Evolutionary conservation across 2,113 vertebrate species (phyloP).

Genomic region (Chloebia gouldiae): DNA sequence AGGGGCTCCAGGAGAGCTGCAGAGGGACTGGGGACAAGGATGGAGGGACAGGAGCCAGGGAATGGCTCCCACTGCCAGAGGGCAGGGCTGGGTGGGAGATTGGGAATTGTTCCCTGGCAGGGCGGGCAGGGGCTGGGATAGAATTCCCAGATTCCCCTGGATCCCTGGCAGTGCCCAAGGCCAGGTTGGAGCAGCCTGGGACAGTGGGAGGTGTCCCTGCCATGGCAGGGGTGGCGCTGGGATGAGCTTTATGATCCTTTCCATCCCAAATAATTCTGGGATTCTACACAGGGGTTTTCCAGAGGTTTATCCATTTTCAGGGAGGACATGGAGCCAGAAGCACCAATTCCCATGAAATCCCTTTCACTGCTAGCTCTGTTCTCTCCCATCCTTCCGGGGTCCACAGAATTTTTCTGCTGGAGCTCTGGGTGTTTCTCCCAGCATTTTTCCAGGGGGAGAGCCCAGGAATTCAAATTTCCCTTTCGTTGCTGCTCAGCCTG

Average conservation of each 20-base stretch:
- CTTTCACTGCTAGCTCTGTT: neutral
- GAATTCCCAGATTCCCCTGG: neutral
- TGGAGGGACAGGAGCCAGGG: neutral
- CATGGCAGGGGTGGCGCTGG: rapidly evolving
- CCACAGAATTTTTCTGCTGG: neutral
- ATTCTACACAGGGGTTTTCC: neutral
- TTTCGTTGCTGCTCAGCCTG: neutral
- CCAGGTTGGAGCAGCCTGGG: neutral
- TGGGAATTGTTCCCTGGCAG: neutral
- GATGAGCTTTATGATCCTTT: rapidly evolving
- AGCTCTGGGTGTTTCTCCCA: neutral
- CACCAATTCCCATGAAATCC: neutral
- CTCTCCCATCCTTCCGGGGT: neutral
- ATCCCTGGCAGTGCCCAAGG: neutral
- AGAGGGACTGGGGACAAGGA: neutral
- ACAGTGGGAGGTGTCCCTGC: neutral
- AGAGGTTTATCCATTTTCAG: neutral
- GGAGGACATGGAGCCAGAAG: neutral
- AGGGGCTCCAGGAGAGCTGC: neutral
- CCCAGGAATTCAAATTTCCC: neutral
- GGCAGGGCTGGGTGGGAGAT: rapidly evolving
- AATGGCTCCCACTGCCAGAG: neutral
- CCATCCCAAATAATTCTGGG: neutral
- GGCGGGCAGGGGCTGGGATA: neutral
- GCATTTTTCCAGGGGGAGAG: slow-evolving; percentile 2